Evolutionary conservation across 2,888 invertebrate genomes (phyloP), one percentile per base, ranked within the genome.

Genomic region (Lasioglossum villosulum): DNA sequence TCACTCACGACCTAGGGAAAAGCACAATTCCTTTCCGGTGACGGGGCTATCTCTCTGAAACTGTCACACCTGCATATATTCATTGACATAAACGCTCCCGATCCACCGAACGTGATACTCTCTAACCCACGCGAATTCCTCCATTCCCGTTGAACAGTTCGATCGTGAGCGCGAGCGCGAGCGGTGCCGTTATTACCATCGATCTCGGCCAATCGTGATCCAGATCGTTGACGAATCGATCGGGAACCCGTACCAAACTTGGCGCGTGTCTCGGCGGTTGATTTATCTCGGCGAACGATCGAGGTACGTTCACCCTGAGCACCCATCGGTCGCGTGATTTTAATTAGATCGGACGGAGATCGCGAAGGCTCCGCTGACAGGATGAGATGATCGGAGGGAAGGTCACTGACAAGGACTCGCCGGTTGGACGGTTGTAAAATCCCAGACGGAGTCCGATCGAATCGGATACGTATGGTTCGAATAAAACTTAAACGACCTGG

Each of bases 11-110:
- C 78, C 74, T 34, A 82, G 63, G 37, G 63, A 78, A 83, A 86
- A 56, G 34, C 71, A 72, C 83, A 87, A 91, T 91, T 89, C 91
- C 76, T 90, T 84, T 63, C 71, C 75, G 90, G 83, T 92, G 91
- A 91, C 90, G 89, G 85, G 86, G 86, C 86, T 81, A 73, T 90
- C 88, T 83, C 88, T 86, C 88, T 88, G 88, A 90, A 90, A 84
- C 88, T 74, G 91, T 92, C 91, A 90, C 92, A 90, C 92, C 92
- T 92, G 92, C 86, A 88, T 90, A 92, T 89, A 92, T 90, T 56
- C 72, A 73, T 71, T 66, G 78, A 75, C 82, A 80, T 78, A 72
- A 81, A 75, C 68, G 68, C 45, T 63, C 30, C 39, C 72, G 80
- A 75, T 75, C 59, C 68, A 86, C 76, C 81, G 84, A 66, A 83